Evolutionary conservation across 2,888 invertebrate species (phyloP), one percentile per base, ranked within the genome.

Genomic region (Caenorhabditis afra): DNA sequence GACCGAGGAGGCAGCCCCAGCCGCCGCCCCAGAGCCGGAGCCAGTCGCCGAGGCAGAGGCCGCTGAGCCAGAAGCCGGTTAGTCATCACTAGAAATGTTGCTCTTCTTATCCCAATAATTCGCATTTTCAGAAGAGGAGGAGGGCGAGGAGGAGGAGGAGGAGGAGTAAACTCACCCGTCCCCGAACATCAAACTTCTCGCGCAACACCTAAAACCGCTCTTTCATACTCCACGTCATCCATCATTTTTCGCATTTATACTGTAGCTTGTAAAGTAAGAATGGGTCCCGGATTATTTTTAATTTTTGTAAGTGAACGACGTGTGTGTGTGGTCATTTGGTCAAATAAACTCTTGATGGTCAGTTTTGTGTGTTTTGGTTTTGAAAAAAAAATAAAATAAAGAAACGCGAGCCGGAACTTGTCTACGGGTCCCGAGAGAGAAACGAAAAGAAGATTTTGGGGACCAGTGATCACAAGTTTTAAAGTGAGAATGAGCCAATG

Each of bases 81-180:
- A 59, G 65, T 76, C 20, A n/a, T n/a, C n/a, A 11, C 37, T 8
- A 8, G 10, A 5, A 35, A n/a, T 16, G 8, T 20, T 50, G 49
- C 14, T 22, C 23, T 35, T 2, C 49, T 0, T 10, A 29, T 12
- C 16, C 16, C 20, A 41, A 47, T 45, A 10, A 14, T 44, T 14
- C 16, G 18, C 14, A 29, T 59, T 74, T 79, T 23, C 70, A 74
- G 70, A 64, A 47, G 79, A 73, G 53, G 73, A 79, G 44, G 79
- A 67, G 22, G 78, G 53, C 45, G 81, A 77, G 64, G 76, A 80
- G 55, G 79, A 79, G 23, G 79, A 41, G 41, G 73, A 80, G 62
- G 80, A 76, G 66, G 80, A 81, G 68, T 71, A 81, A 81, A 52
- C 57, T n/a, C 35, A 29, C 41, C 18, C 35, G 5, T 35, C 29